Evolutionary conservation across 2,797 vertebrate genomes (phyloP).

Genomic region (Tapirus indicus): DNA sequence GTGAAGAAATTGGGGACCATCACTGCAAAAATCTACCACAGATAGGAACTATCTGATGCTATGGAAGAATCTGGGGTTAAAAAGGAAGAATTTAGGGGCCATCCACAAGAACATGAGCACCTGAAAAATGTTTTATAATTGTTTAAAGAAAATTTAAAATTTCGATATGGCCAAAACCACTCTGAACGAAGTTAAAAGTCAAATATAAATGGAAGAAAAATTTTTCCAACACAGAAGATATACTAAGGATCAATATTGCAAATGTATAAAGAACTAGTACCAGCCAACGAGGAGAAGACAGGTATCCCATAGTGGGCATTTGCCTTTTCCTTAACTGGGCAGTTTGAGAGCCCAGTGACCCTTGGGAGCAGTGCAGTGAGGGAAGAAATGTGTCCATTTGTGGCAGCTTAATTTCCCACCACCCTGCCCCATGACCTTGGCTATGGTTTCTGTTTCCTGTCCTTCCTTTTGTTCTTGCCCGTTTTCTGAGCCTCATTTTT

Average conservation of each 20-base stretch:
- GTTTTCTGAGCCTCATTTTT: neutral
- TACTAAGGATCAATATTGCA: neutral
- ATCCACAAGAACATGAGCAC: neutral
- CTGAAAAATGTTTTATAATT: neutral
- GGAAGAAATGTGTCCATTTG: neutral
- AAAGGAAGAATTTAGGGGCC: neutral
- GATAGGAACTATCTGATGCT: neutral
- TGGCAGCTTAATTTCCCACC: neutral
- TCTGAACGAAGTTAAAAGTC: neutral
- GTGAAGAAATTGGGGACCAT: neutral
- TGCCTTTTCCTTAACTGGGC: neutral
- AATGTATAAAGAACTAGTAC: neutral
- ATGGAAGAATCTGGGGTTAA: neutral
- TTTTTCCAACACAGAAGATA: neutral
- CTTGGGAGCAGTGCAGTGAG: neutral
- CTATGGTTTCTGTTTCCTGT: neutral
- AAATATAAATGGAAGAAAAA: neutral
- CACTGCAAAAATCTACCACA: neutral
- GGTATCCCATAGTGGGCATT: neutral
- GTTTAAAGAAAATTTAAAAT: neutral
- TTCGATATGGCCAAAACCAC: neutral
- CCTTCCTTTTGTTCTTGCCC: neutral
- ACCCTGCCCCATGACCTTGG: neutral
- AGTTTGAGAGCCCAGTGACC: too few species aligned
- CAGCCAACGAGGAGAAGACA: neutral